Base-by-base conservation (phyloP, 2,888 invertebrate genomes). In the Microplitis manilae region DNA sequence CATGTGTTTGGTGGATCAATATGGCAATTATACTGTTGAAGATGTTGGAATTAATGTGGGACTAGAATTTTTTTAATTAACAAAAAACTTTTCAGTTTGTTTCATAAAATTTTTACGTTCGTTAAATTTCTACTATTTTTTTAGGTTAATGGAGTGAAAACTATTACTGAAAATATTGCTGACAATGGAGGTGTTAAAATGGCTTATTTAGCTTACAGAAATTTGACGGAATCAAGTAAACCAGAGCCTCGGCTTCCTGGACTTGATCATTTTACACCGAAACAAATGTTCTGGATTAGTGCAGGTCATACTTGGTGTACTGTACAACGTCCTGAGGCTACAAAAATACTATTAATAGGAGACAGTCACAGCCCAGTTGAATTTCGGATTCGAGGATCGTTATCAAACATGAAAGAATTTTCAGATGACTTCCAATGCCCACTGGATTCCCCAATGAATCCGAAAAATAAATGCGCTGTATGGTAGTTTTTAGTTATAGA, bases 181-280 rank as follows among this genome's bases (percentile, higher is more conserved):
- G 98, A 98, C 89, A 98, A 97, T 87, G 97, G 97, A 1, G 98
- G 97, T 0, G 93, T 97, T 81, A 97, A 97, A 88, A 95, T 96
- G 87, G 96, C 97, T 0, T 98, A 97, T 89, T 91, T 93, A 79
- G 97, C 96, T 0, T 97, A 97, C 90, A 92, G 93, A 68, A 92
- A 93, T 8, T 96, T 96, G 96, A 92, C 92, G 0, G 90, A 92
- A 38, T 91, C 94, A 8, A 93, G 95, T 85, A 93, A 93, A 0
- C 90, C 90, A 0, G 96, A 96, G 85, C 90, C 91, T 0, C 91
- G 92, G 70, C 90, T 96, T 60, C 96, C 96, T 0, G 96, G 95
- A 0, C 90, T 96, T 1, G 50, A 50, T 13, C 91, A 93, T 72
- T 95, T 93, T 85, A 91, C 93, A 0, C 94, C 95, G 0, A 92